phyloP scores from a whole-genome alignment of 2,113 vertebrate genomes.

The Salvelinus alpinus region DNA sequence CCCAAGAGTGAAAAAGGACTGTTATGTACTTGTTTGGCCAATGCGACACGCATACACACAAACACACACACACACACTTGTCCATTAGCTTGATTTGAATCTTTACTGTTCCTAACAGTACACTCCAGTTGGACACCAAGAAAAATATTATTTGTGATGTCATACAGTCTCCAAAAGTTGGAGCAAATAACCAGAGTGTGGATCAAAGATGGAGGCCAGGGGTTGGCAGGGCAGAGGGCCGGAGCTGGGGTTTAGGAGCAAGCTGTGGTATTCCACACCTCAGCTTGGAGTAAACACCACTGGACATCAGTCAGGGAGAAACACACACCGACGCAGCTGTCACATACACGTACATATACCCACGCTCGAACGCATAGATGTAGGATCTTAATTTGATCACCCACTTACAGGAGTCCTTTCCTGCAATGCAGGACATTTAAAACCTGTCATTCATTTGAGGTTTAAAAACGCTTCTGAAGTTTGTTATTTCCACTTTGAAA shows the following conservation, averaged over 20 bases:
- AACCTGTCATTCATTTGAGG: too few relatives aligned
- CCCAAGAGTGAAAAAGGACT: not conserved
- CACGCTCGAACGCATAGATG: slow-evolving; percentile 5
- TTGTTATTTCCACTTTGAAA: too few relatives aligned
- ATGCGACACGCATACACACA: slow-evolving; percentile 23
- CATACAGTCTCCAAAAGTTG: slow-evolving; percentile 68
- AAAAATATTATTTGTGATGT: slow-evolving; percentile 67
- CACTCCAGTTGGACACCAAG: slow-evolving; percentile 50
- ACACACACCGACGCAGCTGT: slow-evolving; percentile 28
- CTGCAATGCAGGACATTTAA: too few relatives aligned
- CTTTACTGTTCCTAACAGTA: slow-evolving; percentile 26
- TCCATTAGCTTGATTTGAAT: slow-evolving; percentile 25
- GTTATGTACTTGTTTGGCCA: not conserved
- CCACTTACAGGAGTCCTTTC: too few relatives aligned
- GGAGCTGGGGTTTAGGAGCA: slow-evolving; percentile 58
- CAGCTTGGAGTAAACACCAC: slow-evolving; percentile 53
- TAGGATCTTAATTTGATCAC: too few relatives aligned
- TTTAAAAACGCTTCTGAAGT: too few relatives aligned
- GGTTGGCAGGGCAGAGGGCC: slow-evolving; percentile 15
- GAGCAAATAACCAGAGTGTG: slow-evolving; percentile 58
- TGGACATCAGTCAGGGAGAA: slow-evolving; percentile 48
- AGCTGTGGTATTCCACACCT: slow-evolving; percentile 68
- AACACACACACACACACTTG: not conserved
- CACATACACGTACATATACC: slow-evolving; percentile 15
- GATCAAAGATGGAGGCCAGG: slow-evolving; percentile 52